phyloP scores from a whole-genome alignment of 35 echinoderm and acorn worm genomes.

The Amphiura filiformis region DNA sequence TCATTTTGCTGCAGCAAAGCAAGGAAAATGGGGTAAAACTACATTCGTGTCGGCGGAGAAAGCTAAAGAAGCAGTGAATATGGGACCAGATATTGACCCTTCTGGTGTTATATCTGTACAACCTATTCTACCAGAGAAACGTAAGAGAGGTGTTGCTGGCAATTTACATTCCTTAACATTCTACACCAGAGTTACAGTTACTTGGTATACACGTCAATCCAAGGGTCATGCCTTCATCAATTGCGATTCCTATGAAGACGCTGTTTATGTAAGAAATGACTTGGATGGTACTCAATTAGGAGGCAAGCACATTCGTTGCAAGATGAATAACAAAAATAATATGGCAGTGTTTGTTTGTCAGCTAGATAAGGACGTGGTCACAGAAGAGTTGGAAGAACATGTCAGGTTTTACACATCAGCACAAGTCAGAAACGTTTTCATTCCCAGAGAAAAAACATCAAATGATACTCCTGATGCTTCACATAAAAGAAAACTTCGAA shows the following conservation, averaged over 20 bases:
- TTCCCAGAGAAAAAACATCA: not conserved
- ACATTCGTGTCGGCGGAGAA: constrained; percentile 23
- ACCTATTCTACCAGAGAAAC: not conserved
- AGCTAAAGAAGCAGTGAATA: not conserved
- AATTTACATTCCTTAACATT: not conserved
- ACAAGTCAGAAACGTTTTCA: not conserved
- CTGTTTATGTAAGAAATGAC: not conserved
- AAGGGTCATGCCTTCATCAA: constrained; percentile 32
- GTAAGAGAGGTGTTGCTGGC: not conserved
- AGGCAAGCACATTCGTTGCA: not conserved
- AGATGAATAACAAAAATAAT: not conserved
- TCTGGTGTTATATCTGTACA: not conserved
- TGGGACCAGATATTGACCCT: too few relatives aligned
- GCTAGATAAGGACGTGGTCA: not conserved
- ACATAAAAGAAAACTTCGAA: not conserved
- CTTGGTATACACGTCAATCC: constrained; percentile 26
- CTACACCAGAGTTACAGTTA: not conserved
- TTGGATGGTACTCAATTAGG: not conserved
- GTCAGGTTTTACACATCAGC: not conserved
- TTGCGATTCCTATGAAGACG: not conserved
- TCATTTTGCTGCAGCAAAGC: constrained; percentile 19
- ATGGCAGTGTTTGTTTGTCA: not conserved
- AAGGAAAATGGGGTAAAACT: constrained; percentile 33
- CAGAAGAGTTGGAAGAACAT: constrained; percentile 15
- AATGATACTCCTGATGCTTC: not conserved